Conservation (phyloP, 2,797 vertebrate species). For the Pseudopleuronectes americanus region DNA sequence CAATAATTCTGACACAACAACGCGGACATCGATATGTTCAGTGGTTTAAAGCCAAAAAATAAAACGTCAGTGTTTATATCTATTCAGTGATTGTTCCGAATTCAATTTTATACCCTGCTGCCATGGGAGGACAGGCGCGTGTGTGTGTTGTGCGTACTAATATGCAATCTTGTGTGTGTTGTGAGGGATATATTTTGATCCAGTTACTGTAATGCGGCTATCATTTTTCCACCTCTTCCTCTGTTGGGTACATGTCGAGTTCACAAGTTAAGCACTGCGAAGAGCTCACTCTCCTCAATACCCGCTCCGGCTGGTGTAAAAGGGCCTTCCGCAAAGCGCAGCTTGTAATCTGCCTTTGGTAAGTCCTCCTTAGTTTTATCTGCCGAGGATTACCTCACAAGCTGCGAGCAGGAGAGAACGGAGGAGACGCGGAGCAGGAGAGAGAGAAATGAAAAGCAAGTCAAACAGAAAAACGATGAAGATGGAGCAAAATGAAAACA, state of each 20-base stretch:
- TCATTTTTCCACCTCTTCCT: constrained; percentile 77
- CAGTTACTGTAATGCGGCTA: constrained; percentile 80
- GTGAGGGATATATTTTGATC: constrained; percentile 73
- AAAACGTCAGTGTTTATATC: background rate
- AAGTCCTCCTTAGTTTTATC: constrained; percentile 88
- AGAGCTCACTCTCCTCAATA: constrained; percentile 80
- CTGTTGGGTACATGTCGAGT: constrained; percentile 76
- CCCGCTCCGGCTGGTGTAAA: constrained; percentile 80
- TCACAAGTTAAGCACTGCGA: constrained; percentile 84
- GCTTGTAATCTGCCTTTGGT: constrained; percentile 86
- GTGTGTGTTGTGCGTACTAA: constrained; percentile 43
- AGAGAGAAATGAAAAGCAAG: constrained; percentile 77
- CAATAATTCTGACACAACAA: background rate
- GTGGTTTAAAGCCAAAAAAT: constrained; percentile 1
- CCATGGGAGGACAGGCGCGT: constrained; percentile 6
- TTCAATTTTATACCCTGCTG: constrained; percentile 23
- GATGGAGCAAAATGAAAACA: constrained; percentile 84
- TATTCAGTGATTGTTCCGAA: constrained; percentile 18
- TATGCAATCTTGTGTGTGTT: constrained; percentile 51
- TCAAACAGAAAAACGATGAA: constrained; percentile 79
- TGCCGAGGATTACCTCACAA: constrained; percentile 86
- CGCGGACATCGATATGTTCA: constrained; percentile 5
- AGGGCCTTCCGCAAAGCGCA: constrained; percentile 82
- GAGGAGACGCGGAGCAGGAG: constrained; percentile 72
- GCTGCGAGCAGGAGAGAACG: constrained; percentile 79